Evolutionary conservation across 2,888 invertebrate genomes (phyloP).

Genomic region (Epirrhoe tristata): DNA sequence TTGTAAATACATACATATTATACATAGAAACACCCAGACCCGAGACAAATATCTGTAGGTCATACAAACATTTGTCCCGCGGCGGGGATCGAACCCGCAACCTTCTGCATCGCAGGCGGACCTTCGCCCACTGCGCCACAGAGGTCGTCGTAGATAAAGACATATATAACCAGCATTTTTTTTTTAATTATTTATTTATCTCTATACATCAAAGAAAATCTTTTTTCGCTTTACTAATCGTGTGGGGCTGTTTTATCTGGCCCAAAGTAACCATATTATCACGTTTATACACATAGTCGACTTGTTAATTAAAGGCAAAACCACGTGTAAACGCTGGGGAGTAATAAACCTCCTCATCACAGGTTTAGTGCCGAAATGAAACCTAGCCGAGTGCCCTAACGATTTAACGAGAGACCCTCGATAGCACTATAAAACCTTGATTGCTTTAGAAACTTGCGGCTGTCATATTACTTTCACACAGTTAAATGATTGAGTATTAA

Average conservation of each 20-base stretch:
- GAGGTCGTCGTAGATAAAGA: no score
- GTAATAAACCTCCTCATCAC: conserved; percentile 29
- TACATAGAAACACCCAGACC: no score
- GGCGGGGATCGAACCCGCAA: no score
- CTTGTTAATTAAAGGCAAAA: conserved; percentile 20
- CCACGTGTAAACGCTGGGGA: conserved; percentile 16
- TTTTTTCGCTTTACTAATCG: neutral
- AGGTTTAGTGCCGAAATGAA: conserved; percentile 27
- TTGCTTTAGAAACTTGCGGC: neutral
- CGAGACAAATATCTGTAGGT: no score
- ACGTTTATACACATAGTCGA: neutral
- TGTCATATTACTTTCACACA: neutral
- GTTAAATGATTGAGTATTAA: neutral
- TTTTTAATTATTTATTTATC: no score
- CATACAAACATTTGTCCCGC: no score
- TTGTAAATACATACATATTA: no score
- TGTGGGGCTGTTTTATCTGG: neutral
- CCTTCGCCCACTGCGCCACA: no score
- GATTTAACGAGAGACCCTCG: conserved; percentile 13
- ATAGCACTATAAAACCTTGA: conserved; percentile 7
- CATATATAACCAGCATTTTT: no score
- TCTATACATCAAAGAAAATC: no score
- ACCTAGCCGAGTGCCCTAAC: conserved; percentile 19
- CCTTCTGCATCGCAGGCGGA: no score
- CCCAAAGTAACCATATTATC: neutral